Percentiles rank a stretch among this genome's conserved stretches.
phyloP scores from a whole-genome alignment of 2,113 vertebrate species.

The Chinchilla lanigera region DNA sequence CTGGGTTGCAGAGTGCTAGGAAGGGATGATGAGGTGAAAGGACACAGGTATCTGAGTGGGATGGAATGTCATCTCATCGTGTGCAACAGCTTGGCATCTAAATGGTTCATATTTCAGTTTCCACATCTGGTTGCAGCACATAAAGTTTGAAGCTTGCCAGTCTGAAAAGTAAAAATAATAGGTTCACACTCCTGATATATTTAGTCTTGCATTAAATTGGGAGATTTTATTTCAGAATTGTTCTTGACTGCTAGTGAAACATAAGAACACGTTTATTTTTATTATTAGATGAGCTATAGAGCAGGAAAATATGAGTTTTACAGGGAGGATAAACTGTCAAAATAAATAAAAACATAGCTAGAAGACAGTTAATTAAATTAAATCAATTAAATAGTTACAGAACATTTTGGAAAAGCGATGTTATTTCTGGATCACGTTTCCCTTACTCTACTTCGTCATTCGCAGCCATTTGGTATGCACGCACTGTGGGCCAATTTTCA shows the following conservation, averaged over 20 bases:
- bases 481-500: neutral
- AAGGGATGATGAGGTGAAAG: neutral
- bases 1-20: neutral
- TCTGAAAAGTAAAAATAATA: neutral
- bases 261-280: neutral
- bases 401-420: neutral
- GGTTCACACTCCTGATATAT: neutral
- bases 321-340: neutral
- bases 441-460: neutral
- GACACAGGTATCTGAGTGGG: neutral
- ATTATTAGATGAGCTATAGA: neutral
- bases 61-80: neutral
- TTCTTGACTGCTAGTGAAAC: neutral
- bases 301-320: slow-evolving; percentile 14
- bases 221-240: neutral
- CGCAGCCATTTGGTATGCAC: neutral
- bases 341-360: neutral
- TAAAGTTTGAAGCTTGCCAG: neutral
- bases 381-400: neutral
- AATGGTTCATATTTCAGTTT: neutral
- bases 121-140: neutral
- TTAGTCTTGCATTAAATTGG: neutral
- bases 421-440: neutral
- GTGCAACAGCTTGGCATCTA: neutral
- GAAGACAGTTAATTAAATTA: neutral